Evolutionary conservation across 2,888 invertebrate genomes (phyloP).

Genomic region (Beris morrisii): DNA sequence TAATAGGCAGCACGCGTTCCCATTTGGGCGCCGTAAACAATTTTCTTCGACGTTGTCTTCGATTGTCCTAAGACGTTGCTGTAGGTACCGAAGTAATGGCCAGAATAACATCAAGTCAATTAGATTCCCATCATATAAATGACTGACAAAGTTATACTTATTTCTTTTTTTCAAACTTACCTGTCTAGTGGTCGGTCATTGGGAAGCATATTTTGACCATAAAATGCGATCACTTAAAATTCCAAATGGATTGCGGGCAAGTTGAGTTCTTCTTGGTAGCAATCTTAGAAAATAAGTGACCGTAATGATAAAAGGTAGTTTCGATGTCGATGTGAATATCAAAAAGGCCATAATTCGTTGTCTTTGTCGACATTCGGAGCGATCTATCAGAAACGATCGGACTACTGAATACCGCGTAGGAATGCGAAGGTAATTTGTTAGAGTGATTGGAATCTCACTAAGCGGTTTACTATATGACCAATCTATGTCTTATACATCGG

Average conservation of each 20-base stretch:
- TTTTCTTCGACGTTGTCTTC: not conserved
- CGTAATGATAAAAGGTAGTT: slow-evolving; percentile 10
- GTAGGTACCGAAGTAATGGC: not conserved
- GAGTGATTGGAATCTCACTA: too few relatives aligned
- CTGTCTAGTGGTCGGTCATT: slow-evolving; percentile 2
- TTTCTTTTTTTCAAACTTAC: not conserved
- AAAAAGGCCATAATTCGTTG: not conserved
- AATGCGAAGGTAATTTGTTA: too few relatives aligned
- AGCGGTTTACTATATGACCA: too few relatives aligned
- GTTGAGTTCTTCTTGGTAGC: slow-evolving; percentile 11
- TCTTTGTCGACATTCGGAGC: too few relatives aligned
- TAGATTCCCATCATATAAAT: slow-evolving; percentile 16
- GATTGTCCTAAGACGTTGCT: too few relatives aligned
- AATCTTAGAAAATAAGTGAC: not conserved
- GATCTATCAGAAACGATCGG: too few relatives aligned
- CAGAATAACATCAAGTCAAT: slow-evolving; percentile 9
- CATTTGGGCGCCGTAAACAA: slow-evolving; percentile 22
- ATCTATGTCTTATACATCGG: too few relatives aligned
- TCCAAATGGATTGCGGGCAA: slow-evolving; percentile 14
- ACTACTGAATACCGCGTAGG: too few relatives aligned
- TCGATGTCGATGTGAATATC: slow-evolving; percentile 9
- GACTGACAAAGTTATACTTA: slow-evolving; percentile 6
- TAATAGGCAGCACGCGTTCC: slow-evolving; percentile 25
- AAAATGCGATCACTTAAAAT: slow-evolving; percentile 21
- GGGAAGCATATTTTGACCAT: not conserved